These are phyloP conservation scores for Steinernema hermaphroditum DNA, from an alignment of 2,888 invertebrate species.

Conservation along the genomic window DNA sequence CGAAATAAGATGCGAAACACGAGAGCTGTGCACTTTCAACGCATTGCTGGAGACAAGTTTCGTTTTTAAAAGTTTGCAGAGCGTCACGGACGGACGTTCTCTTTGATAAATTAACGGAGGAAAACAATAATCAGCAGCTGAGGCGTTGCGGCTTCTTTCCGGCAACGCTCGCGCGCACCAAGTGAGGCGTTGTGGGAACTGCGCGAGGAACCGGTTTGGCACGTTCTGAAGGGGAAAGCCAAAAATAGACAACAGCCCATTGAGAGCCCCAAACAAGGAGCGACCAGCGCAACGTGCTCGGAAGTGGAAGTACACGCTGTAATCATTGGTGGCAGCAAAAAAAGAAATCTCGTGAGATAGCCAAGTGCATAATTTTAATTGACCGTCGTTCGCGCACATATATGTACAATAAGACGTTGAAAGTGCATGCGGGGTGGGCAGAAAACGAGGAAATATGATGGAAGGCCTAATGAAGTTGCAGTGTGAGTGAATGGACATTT, in stretches of 20 bases:
- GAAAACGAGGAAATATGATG: not conserved
- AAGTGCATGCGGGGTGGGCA: not conserved
- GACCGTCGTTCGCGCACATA: not conserved
- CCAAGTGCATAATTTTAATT: no score
- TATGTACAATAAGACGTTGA: slow-evolving; percentile 1
- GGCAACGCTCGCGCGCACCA: not conserved
- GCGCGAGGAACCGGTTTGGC: not conserved
- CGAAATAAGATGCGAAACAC: no score
- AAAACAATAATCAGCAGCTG: slow-evolving; percentile 5
- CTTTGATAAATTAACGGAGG: not conserved
- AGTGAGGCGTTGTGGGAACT: not conserved
- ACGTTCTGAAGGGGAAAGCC: not conserved
- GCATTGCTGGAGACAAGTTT: no score
- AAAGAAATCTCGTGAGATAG: no score
- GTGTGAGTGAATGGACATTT: not conserved
- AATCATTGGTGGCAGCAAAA: no score
- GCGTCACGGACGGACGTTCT: not conserved
- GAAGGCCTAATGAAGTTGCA: not conserved
- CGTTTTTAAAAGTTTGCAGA: not conserved
- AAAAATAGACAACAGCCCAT: not conserved
- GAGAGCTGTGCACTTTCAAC: no score
- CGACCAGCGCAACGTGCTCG: no score
- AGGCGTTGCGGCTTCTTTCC: not conserved
- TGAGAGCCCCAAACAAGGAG: no score
- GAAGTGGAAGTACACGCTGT: no score